Base-by-base conservation (phyloP, 1,140 invertebrate genomes). In the Drosophila cardini region DNA sequence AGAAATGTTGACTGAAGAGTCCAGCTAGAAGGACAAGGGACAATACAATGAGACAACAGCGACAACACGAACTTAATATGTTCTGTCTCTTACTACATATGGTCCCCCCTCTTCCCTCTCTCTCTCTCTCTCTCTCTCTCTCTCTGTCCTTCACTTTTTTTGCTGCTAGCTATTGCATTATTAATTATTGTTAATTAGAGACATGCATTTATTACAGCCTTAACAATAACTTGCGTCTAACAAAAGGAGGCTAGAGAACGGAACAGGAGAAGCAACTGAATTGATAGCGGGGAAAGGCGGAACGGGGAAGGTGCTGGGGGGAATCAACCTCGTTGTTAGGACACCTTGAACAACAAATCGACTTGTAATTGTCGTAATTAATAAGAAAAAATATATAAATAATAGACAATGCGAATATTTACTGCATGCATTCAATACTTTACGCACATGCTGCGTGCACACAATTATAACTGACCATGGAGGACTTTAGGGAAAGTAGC, bases 141-240 rank as follows among this genome's bases (percentile, higher is more conserved):
- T 55, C 34, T 38, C 13, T 48, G 11, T 15, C 13, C 13, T 30
- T 53, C 34, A 38, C 15, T 69, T 26, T 42, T n/a, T 46, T 55
- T 34, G 50, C 38, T 38, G 30, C 15, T n/a, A 53, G 48, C 13
- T 65, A 64, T 75, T 80, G 78, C 73, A 80, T 80, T 80, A 81
- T 81, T 81, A 81, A 81, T 81, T 81, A 76, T 81, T 77, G 78
- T 68, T 81, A 81, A 81, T 81, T 81, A 80, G 36, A 67, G 36
- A 45, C 63, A 76, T 53, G 45, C 56, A 68, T 71, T 71, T 63
- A 16, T 42, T 50, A 18, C 55, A 42, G 43, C 36, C 48, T 26
- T 32, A 45, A 55, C 62, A 32, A 60, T 46, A 60, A 58, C 38
- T 58, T 55, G 52, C 8, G 52, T 15, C 34, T 16, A 34, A 11